Evolutionary conservation across 2,888 invertebrate species (phyloP), one percentile per base, ranked within the genome.

Genomic region (Oscheius sp.): DNA sequence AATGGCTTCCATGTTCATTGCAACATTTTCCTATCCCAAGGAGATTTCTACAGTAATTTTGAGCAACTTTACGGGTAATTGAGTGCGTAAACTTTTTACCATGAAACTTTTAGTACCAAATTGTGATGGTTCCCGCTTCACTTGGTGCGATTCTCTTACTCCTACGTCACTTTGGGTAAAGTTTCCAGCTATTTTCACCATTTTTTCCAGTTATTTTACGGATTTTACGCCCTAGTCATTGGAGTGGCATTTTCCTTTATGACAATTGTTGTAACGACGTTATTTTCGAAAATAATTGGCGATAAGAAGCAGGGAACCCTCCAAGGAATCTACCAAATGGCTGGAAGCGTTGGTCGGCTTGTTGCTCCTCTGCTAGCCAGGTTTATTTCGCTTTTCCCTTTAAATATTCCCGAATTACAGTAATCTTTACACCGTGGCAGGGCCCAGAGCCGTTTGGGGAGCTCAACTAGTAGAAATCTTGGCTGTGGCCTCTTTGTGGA

Each of bases 61-160:
- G 9, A 6, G 72, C 3, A 18, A 52, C 5, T 52, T 53, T 9
- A 59, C 76, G 16, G 35, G 58, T 1, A 41, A 35, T 29, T 74
- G 71, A 59, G 76, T 76, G 25, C 3, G 58, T 45, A 58, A 58
- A 13, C 23, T 58, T n/a, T 16, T 45, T 45, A 12, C 16, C 16
- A 45, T 49, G 49, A 7, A 16, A 18, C 13, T 49, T 49, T 49
- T 13, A 49, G 49, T 49, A 2, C 49, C 77, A 1, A 55, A 74
- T 35, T 78, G 77, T 43, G 75, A 78, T 27, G 9, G 61, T 13
- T 41, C 61, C 12, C 75, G 74, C 16, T 78, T 75, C 25, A 2
- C n/a, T 0, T 78, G 77, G 77, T 78, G 77, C 59, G 18, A 18
- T 16, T 55, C 70, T 58, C 53, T 75, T 6, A 13, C 58, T 6